Evolutionary conservation across 2,113 vertebrate species (phyloP), one percentile per base, ranked within the genome.

Genomic region (Heterotis niloticus): DNA sequence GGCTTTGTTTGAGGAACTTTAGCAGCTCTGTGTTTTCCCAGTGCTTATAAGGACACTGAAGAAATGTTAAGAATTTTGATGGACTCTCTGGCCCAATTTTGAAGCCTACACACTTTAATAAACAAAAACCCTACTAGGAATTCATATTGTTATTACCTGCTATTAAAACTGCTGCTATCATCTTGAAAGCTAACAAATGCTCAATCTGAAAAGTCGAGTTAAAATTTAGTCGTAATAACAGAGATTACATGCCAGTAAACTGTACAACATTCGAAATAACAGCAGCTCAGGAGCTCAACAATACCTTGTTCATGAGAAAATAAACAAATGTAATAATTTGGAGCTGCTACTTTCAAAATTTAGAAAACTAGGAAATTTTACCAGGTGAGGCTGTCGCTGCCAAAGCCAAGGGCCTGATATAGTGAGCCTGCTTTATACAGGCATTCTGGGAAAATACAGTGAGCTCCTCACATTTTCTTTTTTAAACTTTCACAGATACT

Each of bases 401-500:
- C 9, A 3, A 23, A 52, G n/a, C 12, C 44, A 72, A 34, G 34
- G n/a, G 7, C 69, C 69, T 71, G 44, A 29, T 54, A 23, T 72
- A 82, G 75, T 82, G 24, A 69, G 71, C 64, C 68, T 88, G 81
- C 83, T 80, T 75, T 79, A 83, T 81, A 81, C 66, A 81, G 82
- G 83, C 83, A 85, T 84, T 87, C 83, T 85, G 86, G 86, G 85
- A 85, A 87, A 86, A 85, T 82, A 65, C 29, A n/a, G 70, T 82
- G 67, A 78, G 85, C 85, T 86, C 86, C 64, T 89, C 85, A 51
- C 91, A 85, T 89, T 91, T 91, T 90, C 87, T 90, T 87, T 90
- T 82, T 66, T 79, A 90, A 44, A 44, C 34, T 44, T 44, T 44
- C 78, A 54, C 57, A 62, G 78, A 64, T 73, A 54, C 69, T 72